Evolutionary conservation across 2,113 vertebrate species (phyloP), one percentile per base, ranked within the genome.

Genomic region (Tragelaphus imberbis): DNA sequence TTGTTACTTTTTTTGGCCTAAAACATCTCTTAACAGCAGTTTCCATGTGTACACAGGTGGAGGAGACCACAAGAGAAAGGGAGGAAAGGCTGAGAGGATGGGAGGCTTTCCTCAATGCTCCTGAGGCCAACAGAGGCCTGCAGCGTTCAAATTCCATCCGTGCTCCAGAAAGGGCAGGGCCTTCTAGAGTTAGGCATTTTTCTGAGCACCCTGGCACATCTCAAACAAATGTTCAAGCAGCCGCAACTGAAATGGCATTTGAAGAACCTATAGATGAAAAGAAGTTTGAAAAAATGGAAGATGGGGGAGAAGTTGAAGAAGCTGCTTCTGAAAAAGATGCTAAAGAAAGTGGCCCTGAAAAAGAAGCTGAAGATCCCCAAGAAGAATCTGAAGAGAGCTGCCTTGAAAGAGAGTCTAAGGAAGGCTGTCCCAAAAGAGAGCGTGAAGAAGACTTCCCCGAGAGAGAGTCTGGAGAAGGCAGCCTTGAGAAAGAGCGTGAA

Each of bases 61-160:
- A 99, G 93, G 99, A 99, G 98, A 99, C 99, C 7, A 98, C 99
- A 28, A 99, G 99, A 68, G 99, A 99, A 98, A 99, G 99, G 30
- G 99, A 99, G 98, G 99, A 99, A 98, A 99, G 99, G 92, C 98
- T 99, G 28, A 99, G 99, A 96, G 99, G 99, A 25, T 99, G 99
- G 99, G 98, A 99, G 17, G 91, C 98, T 0, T 99, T 99, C 98
- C 98, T 99, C 71, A 99, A 98, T 2, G 97, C 97, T 21, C 98
- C 98, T 0, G 96, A 98, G 82, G 59, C 95, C 71, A 97, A 95
- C 71, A 98, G 96, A 90, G 97, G 97, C 30, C 97, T 97, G 59
- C 89, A 88, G 12, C 59, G 89, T 6, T 92, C 98, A 12, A 93
- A 97, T 27, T 97, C 82, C 0, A 47, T 98, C 96, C 95, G 96